phyloP scores from a whole-genome alignment of 2,797 vertebrate genomes.

The Euphonia xanthogaster region DNA sequence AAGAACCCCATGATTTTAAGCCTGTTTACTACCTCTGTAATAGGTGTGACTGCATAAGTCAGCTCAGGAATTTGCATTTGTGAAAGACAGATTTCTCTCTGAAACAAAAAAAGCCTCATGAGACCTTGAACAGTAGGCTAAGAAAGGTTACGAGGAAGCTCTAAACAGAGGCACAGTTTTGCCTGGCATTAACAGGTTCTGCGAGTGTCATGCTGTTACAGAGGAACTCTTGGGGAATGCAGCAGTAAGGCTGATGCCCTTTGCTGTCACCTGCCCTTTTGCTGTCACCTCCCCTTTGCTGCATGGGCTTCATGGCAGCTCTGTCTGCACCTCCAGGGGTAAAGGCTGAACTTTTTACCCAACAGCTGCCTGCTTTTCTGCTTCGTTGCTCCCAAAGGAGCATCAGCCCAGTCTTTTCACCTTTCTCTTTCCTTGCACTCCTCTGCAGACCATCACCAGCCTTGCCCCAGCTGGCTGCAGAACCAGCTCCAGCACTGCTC shows the following conservation, averaged over 20 bases:
- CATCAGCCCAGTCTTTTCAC: not conserved
- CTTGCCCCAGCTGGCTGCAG: too few relatives aligned
- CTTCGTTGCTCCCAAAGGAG: not conserved
- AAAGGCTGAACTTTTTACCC: not conserved
- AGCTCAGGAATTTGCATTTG: not conserved
- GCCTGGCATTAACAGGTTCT: not conserved
- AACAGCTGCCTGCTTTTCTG: not conserved
- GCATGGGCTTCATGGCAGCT: rapidly evolving
- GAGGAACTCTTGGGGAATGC: not conserved
- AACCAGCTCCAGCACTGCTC: not conserved
- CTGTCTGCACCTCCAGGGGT: not conserved
- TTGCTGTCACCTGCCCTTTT: not conserved
- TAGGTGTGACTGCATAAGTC: not conserved
- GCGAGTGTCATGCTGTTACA: rapidly evolving
- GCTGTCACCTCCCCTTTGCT: not conserved
- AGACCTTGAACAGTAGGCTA: not conserved
- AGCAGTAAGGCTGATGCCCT: not conserved
- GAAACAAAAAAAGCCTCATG: not conserved
- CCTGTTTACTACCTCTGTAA: not conserved
- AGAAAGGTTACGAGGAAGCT: not conserved
- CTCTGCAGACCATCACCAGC: not conserved
- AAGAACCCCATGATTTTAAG: not conserved
- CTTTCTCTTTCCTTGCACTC: not conserved
- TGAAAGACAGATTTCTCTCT: not conserved
- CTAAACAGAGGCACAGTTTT: not conserved